Conservation (phyloP, 2,888 invertebrate species). For the Synergus laeviventris region DNA sequence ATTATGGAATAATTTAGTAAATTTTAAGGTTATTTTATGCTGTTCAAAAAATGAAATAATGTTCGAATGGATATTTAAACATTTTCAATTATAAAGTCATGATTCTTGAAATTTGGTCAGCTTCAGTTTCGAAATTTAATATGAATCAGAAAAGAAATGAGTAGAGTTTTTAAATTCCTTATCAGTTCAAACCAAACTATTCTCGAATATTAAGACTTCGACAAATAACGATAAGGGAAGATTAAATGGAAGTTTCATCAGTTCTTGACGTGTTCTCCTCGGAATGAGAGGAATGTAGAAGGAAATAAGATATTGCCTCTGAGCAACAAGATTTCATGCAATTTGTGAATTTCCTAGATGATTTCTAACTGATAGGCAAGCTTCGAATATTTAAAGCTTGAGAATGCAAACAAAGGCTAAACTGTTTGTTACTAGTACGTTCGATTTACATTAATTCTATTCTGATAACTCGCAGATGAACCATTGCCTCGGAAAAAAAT, state of each 20-base stretch:
- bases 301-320: not conserved
- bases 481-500: constrained; percentile 24
- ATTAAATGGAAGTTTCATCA: constrained; percentile 22
- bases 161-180: constrained; percentile 7
- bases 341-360: not conserved
- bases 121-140: not conserved
- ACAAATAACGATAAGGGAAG: constrained; percentile 25
- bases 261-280: not conserved
- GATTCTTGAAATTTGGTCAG: not conserved
- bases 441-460: constrained; percentile 22
- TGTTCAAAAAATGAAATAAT: too few species aligned
- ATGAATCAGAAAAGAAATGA: not conserved
- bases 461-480: constrained; percentile 30
- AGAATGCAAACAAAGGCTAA: constrained; percentile 20
- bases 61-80: too few species aligned
- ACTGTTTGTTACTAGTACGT: constrained; percentile 28
- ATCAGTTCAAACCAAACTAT: constrained; percentile 7
- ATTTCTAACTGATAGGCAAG: not conserved
- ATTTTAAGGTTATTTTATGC: too few species aligned
- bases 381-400: not conserved
- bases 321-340: not conserved
- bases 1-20: too few species aligned
- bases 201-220: constrained; percentile 21
- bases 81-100: too few species aligned
- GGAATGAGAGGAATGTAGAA: not conserved